Evolutionary conservation across 2,888 invertebrate genomes (phyloP), one percentile per base, ranked within the genome.

Genomic region (Hartigia nigra): DNA sequence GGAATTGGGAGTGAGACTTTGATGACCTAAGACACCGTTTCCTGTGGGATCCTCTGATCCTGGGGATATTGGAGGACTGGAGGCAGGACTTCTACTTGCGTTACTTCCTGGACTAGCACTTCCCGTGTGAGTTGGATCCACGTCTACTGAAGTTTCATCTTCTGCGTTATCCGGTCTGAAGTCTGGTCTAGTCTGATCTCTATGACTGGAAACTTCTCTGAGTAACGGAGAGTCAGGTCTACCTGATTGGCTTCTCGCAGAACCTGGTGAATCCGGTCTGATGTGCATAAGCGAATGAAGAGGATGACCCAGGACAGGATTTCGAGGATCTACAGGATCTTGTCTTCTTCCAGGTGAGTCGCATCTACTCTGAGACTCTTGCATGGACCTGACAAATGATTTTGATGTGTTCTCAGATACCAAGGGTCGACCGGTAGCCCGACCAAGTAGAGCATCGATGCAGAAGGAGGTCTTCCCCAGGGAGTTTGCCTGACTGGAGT

Each of bases 401-500:
- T 31, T 31, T 9, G 31, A 12, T 14, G 72, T 72, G 31, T 12
- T 72, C 23, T 55, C 55, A 34, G 72, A 4, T 12, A 34, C 9
- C 72, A 72, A 14, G 32, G 91, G 89, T 80, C 87, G 87, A 77
- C 91, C 87, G 77, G 91, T 92, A 82, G 91, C 94, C 77, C 95
- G 94, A 0, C 97, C 97, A 3, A 98, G 92, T 3, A 98, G 91
- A 0, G 98, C 97, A 88, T 98, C 98, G 84, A 98, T 98, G 89
- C 98, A 97, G 89, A 98, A 98, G 0, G 97, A 97, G 77, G 96
- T 96, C 84, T 95, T 95, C 34, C 91, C 88, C 23, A 81, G 81
- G 11, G 77, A 55, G 34, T 79, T 76, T 12, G 12, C 31, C 14
- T 80, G 83, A 72, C 80, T 80, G 12, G 87, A 74, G 34, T 80